Conservation (phyloP, 2,113 vertebrate species). For the Speoplatyrhinus poulsoni region DNA sequence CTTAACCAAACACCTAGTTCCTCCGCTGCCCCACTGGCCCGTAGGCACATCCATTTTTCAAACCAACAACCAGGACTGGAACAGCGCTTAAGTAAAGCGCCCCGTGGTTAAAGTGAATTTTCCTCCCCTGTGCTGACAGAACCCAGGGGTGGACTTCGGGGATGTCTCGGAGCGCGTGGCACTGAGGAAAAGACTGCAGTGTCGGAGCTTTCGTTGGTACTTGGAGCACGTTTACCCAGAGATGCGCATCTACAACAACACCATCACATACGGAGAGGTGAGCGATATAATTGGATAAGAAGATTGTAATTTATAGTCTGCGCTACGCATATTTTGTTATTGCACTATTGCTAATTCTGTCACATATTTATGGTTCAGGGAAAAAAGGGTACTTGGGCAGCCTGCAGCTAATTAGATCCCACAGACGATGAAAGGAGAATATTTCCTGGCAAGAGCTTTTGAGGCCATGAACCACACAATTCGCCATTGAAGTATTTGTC, state of each 20-base stretch:
- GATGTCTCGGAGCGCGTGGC: conserved; percentile 92
- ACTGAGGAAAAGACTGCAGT: conserved; percentile 89
- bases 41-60: conserved; percentile 10
- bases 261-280: conserved; percentile 98
- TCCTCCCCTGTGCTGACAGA: conserved; percentile 72
- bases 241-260: conserved; percentile 97
- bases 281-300: conserved; percentile 20
- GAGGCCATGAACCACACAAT: conserved; percentile 7
- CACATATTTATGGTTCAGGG: conserved; percentile 7
- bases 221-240: conserved; percentile 96
- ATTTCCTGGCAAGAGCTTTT: conserved; percentile 6
- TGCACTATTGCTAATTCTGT: conserved; percentile 17
- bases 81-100: conserved; percentile 16
- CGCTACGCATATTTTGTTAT: background rate
- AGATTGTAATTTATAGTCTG: background rate
- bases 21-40: background rate
- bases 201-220: conserved; percentile 96
- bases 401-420: conserved; percentile 10
- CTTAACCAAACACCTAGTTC: conserved; percentile 43
- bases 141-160: conserved; percentile 95
- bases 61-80: conserved; percentile 6
- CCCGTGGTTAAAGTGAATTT: conserved; percentile 11
- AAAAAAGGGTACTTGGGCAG: conserved; percentile 12
- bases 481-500: background rate
- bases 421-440: conserved; percentile 19